phyloP scores from a whole-genome alignment of 2,113 vertebrate species.

The Malurus cyaneus region DNA sequence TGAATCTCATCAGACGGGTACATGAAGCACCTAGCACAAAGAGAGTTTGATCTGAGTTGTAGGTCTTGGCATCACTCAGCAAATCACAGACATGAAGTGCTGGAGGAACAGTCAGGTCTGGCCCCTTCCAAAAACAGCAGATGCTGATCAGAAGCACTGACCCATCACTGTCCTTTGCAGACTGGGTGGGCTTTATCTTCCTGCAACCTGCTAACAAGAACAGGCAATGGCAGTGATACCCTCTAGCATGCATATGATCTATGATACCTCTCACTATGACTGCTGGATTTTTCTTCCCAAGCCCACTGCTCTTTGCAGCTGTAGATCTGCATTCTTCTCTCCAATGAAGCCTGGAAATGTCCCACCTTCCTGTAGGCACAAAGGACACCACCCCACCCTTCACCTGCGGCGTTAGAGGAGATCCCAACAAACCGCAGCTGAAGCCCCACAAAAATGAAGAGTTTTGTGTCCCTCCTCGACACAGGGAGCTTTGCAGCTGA shows the following conservation, averaged over 20 bases:
- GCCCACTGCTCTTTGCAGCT: neutral
- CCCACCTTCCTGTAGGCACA: neutral
- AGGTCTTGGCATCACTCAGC: neutral
- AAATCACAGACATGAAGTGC: neutral
- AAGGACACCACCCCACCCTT: neutral
- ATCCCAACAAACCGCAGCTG: neutral
- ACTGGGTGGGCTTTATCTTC: conserved; percentile 9
- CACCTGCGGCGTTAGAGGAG: neutral
- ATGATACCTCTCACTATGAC: neutral
- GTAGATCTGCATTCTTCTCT: neutral
- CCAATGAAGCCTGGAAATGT: neutral
- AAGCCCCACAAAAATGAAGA: neutral
- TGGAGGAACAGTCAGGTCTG: neutral
- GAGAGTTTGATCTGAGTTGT: neutral
- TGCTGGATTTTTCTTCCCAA: neutral
- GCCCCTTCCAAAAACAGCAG: conserved; percentile 3
- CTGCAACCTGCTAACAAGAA: conserved; percentile 1
- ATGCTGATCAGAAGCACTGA: neutral
- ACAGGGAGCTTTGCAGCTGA: neutral
- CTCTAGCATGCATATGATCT: neutral
- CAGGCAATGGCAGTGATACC: neutral
- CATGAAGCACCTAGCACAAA: neutral
- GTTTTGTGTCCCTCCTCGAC: too few species aligned
- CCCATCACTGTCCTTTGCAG: neutral
- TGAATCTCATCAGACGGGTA: neutral